phyloP scores from a whole-genome alignment of 2,113 vertebrate species.

The Promerops cafer region DNA sequence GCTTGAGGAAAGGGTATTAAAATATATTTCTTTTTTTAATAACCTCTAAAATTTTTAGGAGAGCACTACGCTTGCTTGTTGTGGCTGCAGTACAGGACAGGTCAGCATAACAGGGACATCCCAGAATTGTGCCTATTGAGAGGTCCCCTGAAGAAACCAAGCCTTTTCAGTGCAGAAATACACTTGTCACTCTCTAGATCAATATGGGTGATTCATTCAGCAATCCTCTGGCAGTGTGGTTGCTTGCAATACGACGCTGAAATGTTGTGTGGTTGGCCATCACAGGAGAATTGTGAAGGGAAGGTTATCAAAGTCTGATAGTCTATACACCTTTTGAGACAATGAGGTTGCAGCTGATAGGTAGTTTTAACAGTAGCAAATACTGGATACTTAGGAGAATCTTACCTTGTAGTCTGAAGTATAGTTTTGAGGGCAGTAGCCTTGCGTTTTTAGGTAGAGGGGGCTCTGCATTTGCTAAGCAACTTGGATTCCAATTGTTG shows the following conservation, averaged over 20 bases:
- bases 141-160: background rate
- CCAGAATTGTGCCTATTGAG: background rate
- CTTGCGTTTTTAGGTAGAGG: background rate
- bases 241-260: rapidly evolving
- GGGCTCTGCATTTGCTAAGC: background rate
- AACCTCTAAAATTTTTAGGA: background rate
- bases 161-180: background rate
- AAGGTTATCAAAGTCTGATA: background rate
- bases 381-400: background rate
- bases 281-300: background rate
- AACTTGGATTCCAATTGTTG: background rate
- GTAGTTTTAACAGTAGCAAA: background rate
- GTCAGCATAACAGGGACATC: background rate
- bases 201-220: background rate
- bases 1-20: background rate
- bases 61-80: background rate
- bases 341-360: background rate
- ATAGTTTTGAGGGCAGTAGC: background rate
- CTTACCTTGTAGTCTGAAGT: background rate
- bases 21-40: background rate
- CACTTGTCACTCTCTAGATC: background rate
- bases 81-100: background rate
- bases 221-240: background rate
- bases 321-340: background rate
- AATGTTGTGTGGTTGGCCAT: background rate